Conservation (phyloP, 2,113 vertebrate genomes). For the Halcyon malimbica region DNA sequence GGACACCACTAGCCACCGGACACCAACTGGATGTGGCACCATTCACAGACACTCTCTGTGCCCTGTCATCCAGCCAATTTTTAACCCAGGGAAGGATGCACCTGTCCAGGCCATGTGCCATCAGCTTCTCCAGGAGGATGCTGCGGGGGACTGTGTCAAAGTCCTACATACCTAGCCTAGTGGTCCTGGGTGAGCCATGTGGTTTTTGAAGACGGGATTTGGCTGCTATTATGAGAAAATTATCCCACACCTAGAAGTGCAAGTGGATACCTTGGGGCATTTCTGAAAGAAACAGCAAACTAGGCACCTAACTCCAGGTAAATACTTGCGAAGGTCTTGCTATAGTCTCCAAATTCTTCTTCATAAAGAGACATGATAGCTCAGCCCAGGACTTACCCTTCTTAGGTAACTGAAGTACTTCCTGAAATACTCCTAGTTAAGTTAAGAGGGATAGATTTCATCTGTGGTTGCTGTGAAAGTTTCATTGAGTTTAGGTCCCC, state of each 20-base stretch:
- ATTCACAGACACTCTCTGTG: too few species aligned
- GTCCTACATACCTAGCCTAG: accelerated
- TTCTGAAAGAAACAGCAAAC: background rate
- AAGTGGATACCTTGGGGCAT: accelerated
- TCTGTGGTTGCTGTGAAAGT: background rate
- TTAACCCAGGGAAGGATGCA: too few species aligned
- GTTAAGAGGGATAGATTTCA: background rate
- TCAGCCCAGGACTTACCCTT: background rate
- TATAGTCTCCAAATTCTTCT: background rate
- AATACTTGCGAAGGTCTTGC: background rate
- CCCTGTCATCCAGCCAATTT: too few species aligned
- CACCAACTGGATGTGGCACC: too few species aligned
- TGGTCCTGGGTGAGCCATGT: accelerated
- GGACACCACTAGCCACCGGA: too few species aligned
- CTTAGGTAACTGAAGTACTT: background rate
- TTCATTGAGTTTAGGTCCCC: background rate
- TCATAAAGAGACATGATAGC: background rate
- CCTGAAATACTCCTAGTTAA: background rate
- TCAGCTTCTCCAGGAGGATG: too few species aligned
- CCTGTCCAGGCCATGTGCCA: too few species aligned
- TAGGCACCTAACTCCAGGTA: background rate
- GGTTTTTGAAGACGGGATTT: background rate
- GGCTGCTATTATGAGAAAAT: background rate
- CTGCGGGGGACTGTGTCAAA: too few species aligned
- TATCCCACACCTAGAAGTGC: background rate